Evolutionary conservation across 1,140 invertebrate species (phyloP).

Genomic region (Arion vulgaris): DNA sequence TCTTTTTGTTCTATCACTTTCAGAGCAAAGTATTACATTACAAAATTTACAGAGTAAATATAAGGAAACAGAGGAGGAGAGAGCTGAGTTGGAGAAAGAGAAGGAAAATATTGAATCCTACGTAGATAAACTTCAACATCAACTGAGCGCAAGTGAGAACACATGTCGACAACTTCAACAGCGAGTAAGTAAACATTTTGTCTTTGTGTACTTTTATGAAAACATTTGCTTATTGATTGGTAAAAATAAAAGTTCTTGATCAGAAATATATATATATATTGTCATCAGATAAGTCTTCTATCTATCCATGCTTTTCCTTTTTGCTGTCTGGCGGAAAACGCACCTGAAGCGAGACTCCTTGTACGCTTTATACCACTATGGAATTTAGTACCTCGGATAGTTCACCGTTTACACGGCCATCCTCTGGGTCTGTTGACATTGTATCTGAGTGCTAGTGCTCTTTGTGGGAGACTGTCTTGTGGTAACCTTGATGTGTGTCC

Average conservation of each 20-base stretch:
- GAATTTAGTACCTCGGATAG: too few species aligned
- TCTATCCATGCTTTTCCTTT: not conserved
- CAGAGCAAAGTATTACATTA: conserved; percentile 53
- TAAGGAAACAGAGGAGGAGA: conserved; percentile 51
- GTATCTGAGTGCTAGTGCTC: too few species aligned
- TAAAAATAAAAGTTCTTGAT: too few species aligned
- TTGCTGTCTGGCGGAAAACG: too few species aligned
- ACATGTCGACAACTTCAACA: conserved; percentile 59
- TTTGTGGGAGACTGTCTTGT: too few species aligned
- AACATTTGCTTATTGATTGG: too few species aligned
- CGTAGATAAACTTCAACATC: conserved; percentile 57
- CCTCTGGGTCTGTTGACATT: too few species aligned
- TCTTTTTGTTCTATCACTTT: conserved; percentile 23
- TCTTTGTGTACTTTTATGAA: not conserved
- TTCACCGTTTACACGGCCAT: too few species aligned
- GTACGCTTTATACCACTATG: too few species aligned
- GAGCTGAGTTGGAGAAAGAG: conserved; percentile 56
- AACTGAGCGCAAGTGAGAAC: conserved; percentile 54
- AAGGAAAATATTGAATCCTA: conserved; percentile 58
- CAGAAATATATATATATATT: not conserved
- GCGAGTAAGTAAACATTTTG: conserved; percentile 47
- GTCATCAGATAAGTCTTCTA: not conserved
- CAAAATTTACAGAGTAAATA: conserved; percentile 43
- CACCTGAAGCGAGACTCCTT: too few species aligned
- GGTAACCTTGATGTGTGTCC: too few species aligned